Conservation (phyloP, 64 coral and sea anemone species). For the Actinia equina region DNA sequence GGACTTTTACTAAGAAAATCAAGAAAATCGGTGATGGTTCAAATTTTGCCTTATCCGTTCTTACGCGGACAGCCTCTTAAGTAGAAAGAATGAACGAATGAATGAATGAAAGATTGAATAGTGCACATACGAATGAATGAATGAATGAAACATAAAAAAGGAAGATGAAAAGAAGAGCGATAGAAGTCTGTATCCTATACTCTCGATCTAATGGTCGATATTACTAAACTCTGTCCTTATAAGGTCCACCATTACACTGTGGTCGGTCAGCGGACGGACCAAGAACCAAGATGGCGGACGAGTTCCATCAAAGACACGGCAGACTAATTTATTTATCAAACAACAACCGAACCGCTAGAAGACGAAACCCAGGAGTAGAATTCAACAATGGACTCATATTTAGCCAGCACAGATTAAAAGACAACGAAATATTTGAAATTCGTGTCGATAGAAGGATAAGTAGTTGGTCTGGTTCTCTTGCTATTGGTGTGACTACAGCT, state of each 20-base stretch:
- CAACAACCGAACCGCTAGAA: constrained; percentile 61
- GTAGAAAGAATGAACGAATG: too few species aligned
- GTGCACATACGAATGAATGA: too few species aligned
- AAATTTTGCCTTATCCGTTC: too few species aligned
- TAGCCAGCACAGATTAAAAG: constrained; percentile 56
- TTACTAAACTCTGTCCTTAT: not conserved
- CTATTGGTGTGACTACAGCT: constrained; percentile 78
- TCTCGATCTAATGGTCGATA: too few species aligned
- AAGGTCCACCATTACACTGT: not conserved
- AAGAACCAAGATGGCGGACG: constrained; percentile 74
- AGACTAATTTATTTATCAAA: constrained; percentile 79
- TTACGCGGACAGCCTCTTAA: too few species aligned
- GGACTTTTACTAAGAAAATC: too few species aligned
- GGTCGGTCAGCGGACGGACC: constrained; percentile 36
- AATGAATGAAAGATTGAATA: too few species aligned
- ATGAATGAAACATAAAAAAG: too few species aligned
- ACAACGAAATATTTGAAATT: constrained; percentile 80
- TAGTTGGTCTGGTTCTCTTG: constrained; percentile 88
- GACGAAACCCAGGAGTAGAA: constrained; percentile 74
- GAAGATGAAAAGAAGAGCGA: not conserved
- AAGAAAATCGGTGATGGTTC: too few species aligned
- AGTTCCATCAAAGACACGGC: constrained; percentile 82
- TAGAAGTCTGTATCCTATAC: not conserved
- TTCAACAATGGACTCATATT: constrained; percentile 96
- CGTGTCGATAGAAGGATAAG: constrained; percentile 81